Conservation (phyloP, 2,888 invertebrate genomes). For the Orchesellides sinensis region DNA sequence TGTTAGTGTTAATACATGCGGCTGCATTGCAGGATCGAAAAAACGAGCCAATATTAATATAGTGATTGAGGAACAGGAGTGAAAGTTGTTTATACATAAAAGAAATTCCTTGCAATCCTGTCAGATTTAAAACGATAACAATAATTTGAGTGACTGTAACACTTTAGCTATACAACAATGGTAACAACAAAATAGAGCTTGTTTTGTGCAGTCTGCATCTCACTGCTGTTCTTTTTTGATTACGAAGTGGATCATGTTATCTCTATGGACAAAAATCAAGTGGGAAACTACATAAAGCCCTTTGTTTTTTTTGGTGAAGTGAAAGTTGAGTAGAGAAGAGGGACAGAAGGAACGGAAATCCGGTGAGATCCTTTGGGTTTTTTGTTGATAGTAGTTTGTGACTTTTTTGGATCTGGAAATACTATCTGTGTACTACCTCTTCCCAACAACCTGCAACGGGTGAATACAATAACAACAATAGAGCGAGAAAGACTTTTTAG, state of each 20-base stretch:
- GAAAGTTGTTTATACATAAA: too few species aligned
- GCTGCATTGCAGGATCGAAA: too few species aligned
- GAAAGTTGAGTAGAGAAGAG: background rate
- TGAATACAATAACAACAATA: background rate
- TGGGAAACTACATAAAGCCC: background rate
- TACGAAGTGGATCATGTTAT: background rate
- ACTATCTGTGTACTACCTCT: background rate
- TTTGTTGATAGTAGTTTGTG: background rate
- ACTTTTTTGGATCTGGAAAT: background rate
- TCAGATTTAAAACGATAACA: too few species aligned
- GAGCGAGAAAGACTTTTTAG: background rate
- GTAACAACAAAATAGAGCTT: too few species aligned
- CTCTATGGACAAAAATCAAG: background rate
- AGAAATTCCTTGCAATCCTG: too few species aligned
- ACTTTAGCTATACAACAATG: too few species aligned
- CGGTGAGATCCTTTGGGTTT: conserved; percentile 5
- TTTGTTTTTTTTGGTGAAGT: background rate
- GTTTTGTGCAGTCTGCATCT: too few species aligned
- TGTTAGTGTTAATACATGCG: too few species aligned
- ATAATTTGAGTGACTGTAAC: too few species aligned
- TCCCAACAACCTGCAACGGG: background rate
- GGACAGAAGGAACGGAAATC: conserved; percentile 5
- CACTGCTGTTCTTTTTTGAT: too few species aligned
- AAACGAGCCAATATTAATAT: too few species aligned
- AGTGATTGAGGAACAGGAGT: background rate